These are phyloP conservation scores for Stegastes partitus DNA, from an alignment of 2,113 vertebrate genomes.

Conservation along the genomic window DNA sequence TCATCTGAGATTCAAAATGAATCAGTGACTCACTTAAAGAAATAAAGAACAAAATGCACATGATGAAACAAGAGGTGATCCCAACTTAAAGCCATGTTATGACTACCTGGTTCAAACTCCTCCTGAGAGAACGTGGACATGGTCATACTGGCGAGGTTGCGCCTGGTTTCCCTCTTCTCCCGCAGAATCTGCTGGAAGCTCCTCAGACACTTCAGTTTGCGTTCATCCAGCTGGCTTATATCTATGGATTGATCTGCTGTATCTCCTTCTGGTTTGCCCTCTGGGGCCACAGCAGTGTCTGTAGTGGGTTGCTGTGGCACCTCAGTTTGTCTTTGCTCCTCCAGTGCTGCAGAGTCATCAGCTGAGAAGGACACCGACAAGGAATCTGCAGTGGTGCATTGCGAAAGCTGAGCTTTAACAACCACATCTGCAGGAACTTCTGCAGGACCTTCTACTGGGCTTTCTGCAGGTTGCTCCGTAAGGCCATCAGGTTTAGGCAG, in stretches of 20 bases:
- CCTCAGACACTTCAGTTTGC: constrained; percentile 91
- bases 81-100: neutral
- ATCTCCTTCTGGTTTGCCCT: constrained; percentile 45
- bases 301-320: constrained; percentile 10
- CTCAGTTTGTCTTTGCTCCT: constrained; percentile 25
- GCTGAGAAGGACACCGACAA: constrained; percentile 41
- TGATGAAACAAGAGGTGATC: constrained; percentile 9
- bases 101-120: constrained; percentile 88
- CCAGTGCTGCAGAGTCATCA: constrained; percentile 40
- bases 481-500: constrained; percentile 45
- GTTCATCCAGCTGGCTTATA: constrained; percentile 83
- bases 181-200: constrained; percentile 94
- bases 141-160: constrained; percentile 88
- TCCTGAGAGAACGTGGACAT: constrained; percentile 88
- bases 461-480: constrained; percentile 27
- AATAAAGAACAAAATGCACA: neutral
- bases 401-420: constrained; percentile 46
- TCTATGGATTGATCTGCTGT: constrained; percentile 27
- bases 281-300: neutral
- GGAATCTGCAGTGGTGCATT: constrained; percentile 62
- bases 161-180: constrained; percentile 92
- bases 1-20: neutral
- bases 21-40: neutral
- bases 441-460: neutral
- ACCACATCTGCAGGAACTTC: constrained; percentile 20